Percentiles rank a stretch among this genome's conserved stretches.
Evolutionary conservation across 1,140 invertebrate species (phyloP).

Genomic region (Gryon sp.): DNA sequence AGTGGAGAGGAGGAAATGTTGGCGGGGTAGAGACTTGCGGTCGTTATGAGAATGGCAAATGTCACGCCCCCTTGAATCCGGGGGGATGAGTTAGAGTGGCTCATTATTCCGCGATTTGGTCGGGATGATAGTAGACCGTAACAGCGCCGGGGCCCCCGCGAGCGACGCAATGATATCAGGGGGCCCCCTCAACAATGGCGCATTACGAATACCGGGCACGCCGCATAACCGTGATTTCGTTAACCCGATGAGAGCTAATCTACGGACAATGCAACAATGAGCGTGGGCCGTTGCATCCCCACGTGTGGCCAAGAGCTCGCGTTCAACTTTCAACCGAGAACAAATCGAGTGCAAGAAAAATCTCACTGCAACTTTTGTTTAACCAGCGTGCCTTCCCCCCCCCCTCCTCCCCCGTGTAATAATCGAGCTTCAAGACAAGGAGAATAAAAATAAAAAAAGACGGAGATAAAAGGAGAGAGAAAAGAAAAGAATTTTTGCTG

Average conservation of each 20-base stretch:
- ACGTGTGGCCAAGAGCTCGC: slow-evolving; percentile 26
- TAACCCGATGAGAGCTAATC: slow-evolving; percentile 69
- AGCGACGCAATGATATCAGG: slow-evolving; percentile 62
- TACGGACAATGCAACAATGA: slow-evolving; percentile 70
- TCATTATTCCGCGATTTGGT: slow-evolving; percentile 67
- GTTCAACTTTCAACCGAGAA: slow-evolving; percentile 6
- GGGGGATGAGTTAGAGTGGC: slow-evolving; percentile 50
- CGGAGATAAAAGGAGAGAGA: no score
- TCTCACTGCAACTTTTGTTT: no score
- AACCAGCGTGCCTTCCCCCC: no score
- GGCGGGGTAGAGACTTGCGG: slow-evolving; percentile 30
- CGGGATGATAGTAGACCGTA: slow-evolving; percentile 62
- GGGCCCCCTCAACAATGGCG: slow-evolving; percentile 67
- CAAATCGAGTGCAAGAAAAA: slow-evolving; percentile 24
- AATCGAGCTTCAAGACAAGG: no score
- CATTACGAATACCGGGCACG: slow-evolving; percentile 63
- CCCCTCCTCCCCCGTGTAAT: no score
- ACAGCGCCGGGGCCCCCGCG: slow-evolving; percentile 35
- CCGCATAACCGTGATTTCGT: slow-evolving; percentile 64
- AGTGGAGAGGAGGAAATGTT: no score
- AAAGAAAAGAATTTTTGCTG: no score
- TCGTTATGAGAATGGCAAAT: slow-evolving; percentile 67
- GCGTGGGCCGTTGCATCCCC: slow-evolving; percentile 61
- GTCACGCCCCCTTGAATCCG: slow-evolving; percentile 63
- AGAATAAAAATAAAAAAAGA: no score